A percentile compares a stretch with the other conserved stretches of the same genome.
Conservation (phyloP, 2,888 invertebrate genomes). For the Hemicrepidius hirtus region DNA sequence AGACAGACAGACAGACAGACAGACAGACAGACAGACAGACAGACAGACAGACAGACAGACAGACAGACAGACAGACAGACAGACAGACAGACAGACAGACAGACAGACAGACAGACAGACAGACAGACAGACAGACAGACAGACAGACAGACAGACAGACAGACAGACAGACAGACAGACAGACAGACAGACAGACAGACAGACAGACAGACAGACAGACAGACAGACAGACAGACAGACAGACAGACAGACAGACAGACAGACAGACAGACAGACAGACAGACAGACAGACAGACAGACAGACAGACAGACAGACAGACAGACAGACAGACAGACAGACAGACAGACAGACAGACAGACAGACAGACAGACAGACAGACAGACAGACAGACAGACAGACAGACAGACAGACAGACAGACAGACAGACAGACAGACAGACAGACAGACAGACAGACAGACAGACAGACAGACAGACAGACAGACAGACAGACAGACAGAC, state of each 20-base stretch:
- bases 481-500: conserved; percentile 18
- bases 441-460: conserved; percentile 18
- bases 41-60: conserved; percentile 18
- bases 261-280: conserved; percentile 18
- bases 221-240: conserved; percentile 16
- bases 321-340: conserved; percentile 18
- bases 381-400: conserved; percentile 18
- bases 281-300: conserved; percentile 18
- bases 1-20: conserved; percentile 18
- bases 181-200: conserved; percentile 15
- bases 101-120: conserved; percentile 18
- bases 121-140: conserved; percentile 18
- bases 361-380: conserved; percentile 18
- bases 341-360: conserved; percentile 18
- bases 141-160: conserved; percentile 18
- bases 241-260: conserved; percentile 18
- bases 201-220: conserved; percentile 18
- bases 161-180: conserved; percentile 18
- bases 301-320: conserved; percentile 18
- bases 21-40: conserved; percentile 18
- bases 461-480: conserved; percentile 18
- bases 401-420: conserved; percentile 18
- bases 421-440: conserved; percentile 16
- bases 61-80: conserved; percentile 18
- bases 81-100: conserved; percentile 18